Percentiles rank a stretch among this genome's conserved stretches.
These are phyloP conservation scores for Anniella stebbinsi DNA, from an alignment of 2,797 vertebrate species.

Conservation along the genomic window DNA sequence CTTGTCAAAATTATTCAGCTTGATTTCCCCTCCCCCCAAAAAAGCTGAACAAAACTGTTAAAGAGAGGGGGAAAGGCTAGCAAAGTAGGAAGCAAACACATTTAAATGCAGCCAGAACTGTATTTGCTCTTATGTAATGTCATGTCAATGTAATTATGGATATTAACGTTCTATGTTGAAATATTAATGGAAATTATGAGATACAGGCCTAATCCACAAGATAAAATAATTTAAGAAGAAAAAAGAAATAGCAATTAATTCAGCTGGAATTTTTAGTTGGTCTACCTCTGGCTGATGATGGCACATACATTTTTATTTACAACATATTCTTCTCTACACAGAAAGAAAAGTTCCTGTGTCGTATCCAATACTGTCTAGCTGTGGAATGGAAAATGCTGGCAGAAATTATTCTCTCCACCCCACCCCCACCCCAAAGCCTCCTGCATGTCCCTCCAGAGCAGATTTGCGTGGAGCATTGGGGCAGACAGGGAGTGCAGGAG, in stretches of 20 bases:
- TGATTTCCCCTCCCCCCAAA: background rate
- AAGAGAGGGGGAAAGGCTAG: no score
- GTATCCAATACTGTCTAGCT: background rate
- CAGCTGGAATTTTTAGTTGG: background rate
- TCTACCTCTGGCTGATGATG: background rate
- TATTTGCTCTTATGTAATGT: background rate
- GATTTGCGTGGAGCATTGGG: no score
- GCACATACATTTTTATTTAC: background rate
- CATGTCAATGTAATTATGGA: background rate
- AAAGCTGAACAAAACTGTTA: background rate
- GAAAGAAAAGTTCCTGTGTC: background rate
- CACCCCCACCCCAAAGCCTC: no score
- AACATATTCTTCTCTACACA: no score
- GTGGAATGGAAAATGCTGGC: background rate
- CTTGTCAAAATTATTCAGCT: background rate
- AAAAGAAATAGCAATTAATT: background rate
- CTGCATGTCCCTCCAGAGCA: no score
- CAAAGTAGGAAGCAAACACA: background rate
- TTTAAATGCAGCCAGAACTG: background rate
- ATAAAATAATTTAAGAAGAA: background rate
- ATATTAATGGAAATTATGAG: background rate
- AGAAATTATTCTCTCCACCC: no score
- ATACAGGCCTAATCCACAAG: background rate
- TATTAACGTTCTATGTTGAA: background rate
- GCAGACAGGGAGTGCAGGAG: no score